phyloP scores from a whole-genome alignment of 2,888 invertebrate genomes.

The Lithodes maja region DNA sequence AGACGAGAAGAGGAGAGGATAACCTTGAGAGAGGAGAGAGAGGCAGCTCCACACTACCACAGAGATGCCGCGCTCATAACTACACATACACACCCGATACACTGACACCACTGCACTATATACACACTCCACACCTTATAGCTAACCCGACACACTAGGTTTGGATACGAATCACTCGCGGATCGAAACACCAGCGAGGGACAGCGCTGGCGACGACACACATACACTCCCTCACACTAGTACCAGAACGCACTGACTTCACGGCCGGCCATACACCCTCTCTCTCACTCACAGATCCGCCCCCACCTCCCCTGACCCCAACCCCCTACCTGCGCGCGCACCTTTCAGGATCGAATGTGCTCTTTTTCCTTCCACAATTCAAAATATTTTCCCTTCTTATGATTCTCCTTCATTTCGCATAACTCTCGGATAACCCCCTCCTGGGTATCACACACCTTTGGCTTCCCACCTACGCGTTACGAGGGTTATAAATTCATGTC shows the following conservation, averaged over 20 bases:
- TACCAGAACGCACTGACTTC: slow-evolving; percentile 17
- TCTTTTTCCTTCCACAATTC: slow-evolving; percentile 5
- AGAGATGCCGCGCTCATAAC: slow-evolving; percentile 20
- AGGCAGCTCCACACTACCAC: background rate
- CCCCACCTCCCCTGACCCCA: slow-evolving; percentile 6
- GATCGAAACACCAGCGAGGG: slow-evolving; percentile 14
- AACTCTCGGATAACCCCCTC: background rate
- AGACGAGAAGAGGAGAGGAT: slow-evolving; percentile 20
- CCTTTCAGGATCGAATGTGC: background rate
- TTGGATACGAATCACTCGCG: slow-evolving; percentile 17
- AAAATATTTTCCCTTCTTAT: background rate
- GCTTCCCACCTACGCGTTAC: background rate
- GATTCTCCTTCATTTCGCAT: background rate
- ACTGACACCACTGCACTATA: slow-evolving; percentile 14
- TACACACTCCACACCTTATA: slow-evolving; percentile 9
- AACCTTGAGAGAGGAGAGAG: slow-evolving; percentile 14
- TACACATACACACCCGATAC: background rate
- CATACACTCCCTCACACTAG: slow-evolving; percentile 18
- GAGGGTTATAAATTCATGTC: too few species aligned
- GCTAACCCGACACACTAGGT: slow-evolving; percentile 14
- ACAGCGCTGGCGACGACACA: slow-evolving; percentile 10
- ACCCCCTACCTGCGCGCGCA: slow-evolving; percentile 7
- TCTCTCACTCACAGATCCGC: background rate
- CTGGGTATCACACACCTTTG: background rate
- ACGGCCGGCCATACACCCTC: slow-evolving; percentile 13